Evolutionary conservation across 2,888 invertebrate genomes (phyloP).

Genomic region (Drosophila melanosoma): DNA sequence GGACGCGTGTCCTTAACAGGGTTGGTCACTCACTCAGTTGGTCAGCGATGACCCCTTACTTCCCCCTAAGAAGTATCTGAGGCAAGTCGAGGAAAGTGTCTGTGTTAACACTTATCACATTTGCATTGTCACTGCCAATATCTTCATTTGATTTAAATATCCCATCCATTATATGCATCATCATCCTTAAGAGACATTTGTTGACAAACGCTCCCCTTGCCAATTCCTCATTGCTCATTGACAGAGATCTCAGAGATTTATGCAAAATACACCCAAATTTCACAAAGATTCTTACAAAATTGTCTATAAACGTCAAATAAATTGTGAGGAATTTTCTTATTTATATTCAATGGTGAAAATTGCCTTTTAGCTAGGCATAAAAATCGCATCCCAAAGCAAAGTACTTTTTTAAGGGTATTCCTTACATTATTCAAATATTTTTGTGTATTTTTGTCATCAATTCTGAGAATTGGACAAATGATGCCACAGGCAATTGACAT

Average conservation of each 20-base stretch:
- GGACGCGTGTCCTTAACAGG: slow-evolving; percentile 60
- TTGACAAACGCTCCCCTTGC: slow-evolving; percentile 36
- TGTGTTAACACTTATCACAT: slow-evolving; percentile 51
- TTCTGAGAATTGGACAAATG: slow-evolving; percentile 25
- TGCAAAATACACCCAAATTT: slow-evolving; percentile 32
- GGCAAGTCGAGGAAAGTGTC: not conserved
- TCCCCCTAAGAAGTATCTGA: slow-evolving; percentile 24
- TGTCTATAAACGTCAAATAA: slow-evolving; percentile 28
- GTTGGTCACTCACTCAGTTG: slow-evolving; percentile 48
- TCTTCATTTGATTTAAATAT: slow-evolving; percentile 36
- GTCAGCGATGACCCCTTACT: slow-evolving; percentile 21
- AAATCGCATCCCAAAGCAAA: not conserved
- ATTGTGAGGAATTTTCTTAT: slow-evolving; percentile 24
- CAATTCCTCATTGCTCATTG: slow-evolving; percentile 32
- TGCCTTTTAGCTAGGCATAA: slow-evolving; percentile 19
- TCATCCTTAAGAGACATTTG: slow-evolving; percentile 6
- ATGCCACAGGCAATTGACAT: slow-evolving; percentile 45
- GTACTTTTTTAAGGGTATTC: slow-evolving; percentile 18
- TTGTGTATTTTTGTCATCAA: slow-evolving; percentile 50
- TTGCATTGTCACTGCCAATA: slow-evolving; percentile 53
- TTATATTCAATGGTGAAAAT: slow-evolving; percentile 22
- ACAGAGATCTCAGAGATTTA: slow-evolving; percentile 15
- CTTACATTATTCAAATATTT: slow-evolving; percentile 44
- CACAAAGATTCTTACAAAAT: not conserved
- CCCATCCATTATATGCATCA: slow-evolving; percentile 13